These are phyloP conservation scores for Elmis aenea DNA, from an alignment of 2,888 invertebrate genomes.

Conservation along the genomic window DNA sequence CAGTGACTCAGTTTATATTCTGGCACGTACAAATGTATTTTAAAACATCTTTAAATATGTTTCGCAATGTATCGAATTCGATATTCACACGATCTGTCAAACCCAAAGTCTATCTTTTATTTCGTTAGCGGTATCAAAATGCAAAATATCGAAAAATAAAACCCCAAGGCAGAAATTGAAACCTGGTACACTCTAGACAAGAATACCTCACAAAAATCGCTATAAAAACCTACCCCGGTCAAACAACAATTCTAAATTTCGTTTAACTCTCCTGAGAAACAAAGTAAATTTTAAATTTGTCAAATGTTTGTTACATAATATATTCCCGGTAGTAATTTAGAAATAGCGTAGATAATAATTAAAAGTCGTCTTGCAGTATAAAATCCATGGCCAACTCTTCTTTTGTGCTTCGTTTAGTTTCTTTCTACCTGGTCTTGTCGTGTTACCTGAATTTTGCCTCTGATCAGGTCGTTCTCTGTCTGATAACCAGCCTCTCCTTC, in stretches of 20 bases:
- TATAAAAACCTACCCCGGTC: no score
- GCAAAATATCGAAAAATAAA: conserved; percentile 16
- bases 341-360: no score
- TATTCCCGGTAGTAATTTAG: no score
- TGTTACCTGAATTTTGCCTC: conserved; percentile 40
- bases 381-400: conserved; percentile 10
- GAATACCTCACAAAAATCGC: no score
- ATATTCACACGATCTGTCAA: conserved; percentile 11
- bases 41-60: no score
- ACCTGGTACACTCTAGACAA: conserved; percentile 10
- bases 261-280: no score
- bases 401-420: conserved; percentile 9
- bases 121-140: conserved; percentile 7
- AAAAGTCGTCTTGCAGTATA: conserved; percentile 8
- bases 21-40: no score
- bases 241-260: no score
- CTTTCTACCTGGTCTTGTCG: conserved; percentile 26
- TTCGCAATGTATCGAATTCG: no score
- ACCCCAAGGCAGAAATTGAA: conserved; percentile 9
- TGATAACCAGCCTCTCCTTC: conserved; percentile 31
- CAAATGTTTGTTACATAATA: no score
- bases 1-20: no score
- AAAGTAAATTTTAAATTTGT: no score
- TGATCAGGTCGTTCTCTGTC: conserved; percentile 27
- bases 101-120: conserved; percentile 12